A percentile compares a stretch with the other conserved stretches of the same genome.
phyloP scores from a whole-genome alignment of 2,888 invertebrate genomes.

The Orthosia cruda region DNA sequence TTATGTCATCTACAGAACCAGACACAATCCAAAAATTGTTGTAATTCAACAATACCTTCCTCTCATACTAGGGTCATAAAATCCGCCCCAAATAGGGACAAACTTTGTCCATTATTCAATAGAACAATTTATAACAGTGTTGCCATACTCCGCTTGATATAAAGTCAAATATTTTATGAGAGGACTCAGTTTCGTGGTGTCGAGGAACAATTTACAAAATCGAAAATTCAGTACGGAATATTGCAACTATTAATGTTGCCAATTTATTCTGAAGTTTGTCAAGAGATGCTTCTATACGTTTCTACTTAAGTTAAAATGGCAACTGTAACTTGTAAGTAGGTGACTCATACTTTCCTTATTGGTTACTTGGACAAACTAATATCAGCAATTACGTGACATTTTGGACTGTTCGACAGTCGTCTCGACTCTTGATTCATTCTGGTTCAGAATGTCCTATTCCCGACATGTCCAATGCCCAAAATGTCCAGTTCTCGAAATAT shows the following conservation, averaged over 20 bases:
- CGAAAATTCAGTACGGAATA: slow-evolving; percentile 7
- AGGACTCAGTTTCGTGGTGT: slow-evolving; percentile 7
- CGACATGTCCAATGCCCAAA: too few species aligned
- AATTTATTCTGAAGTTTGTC: slow-evolving; percentile 17
- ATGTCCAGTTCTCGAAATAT: too few species aligned
- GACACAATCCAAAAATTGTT: slow-evolving; percentile 10
- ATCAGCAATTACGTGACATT: too few species aligned
- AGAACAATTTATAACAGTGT: slow-evolving; percentile 53
- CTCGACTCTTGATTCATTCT: too few species aligned
- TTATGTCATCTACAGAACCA: neutral
- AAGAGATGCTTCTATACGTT: neutral
- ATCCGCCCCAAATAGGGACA: slow-evolving; percentile 37
- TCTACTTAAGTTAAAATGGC: neutral
- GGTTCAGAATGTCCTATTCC: too few species aligned
- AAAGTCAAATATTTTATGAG: slow-evolving; percentile 41
- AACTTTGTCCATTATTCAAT: slow-evolving; percentile 67
- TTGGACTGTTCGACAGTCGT: too few species aligned
- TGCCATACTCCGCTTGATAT: slow-evolving; percentile 36
- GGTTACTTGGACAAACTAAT: too few species aligned
- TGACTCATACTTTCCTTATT: too few species aligned
- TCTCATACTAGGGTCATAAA: slow-evolving; percentile 47
- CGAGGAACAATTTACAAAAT: slow-evolving; percentile 41
- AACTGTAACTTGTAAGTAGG: too few species aligned
- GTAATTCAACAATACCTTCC: slow-evolving; percentile 42
- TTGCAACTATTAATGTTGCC: slow-evolving; percentile 13